A percentile compares a stretch with the other conserved stretches of the same genome.
Conservation (phyloP, 2,888 invertebrate species). For the Brachylomia viminalis region DNA sequence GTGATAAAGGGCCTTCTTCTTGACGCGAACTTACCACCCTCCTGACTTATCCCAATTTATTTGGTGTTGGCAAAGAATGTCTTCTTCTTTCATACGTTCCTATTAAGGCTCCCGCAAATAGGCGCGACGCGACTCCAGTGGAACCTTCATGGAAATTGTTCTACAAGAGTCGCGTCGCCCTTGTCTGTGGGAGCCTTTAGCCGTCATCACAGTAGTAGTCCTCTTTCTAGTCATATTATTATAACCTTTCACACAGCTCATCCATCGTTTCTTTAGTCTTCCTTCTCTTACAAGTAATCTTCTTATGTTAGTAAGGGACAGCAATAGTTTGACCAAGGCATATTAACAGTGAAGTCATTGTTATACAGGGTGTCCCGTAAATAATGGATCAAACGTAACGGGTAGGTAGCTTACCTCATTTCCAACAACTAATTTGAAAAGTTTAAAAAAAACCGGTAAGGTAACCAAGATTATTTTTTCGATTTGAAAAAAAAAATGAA, state of each 20-base stretch:
- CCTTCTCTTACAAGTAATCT: neutral
- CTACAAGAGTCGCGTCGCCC: too few relatives aligned
- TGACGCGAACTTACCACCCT: neutral
- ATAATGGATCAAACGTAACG: too few relatives aligned
- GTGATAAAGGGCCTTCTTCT: neutral
- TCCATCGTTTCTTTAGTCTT: neutral
- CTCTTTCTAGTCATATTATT: neutral
- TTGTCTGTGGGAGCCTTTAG: too few relatives aligned
- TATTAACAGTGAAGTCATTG: conserved; percentile 5
- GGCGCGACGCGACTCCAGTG: too few relatives aligned
- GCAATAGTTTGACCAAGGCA: conserved; percentile 4
- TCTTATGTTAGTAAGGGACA: neutral
- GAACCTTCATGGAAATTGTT: too few relatives aligned
- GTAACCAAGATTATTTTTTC: too few relatives aligned
- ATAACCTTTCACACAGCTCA: neutral
- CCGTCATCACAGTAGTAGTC: neutral
- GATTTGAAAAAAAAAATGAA: too few relatives aligned
- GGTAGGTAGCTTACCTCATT: too few relatives aligned
- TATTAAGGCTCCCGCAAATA: neutral
- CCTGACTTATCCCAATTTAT: neutral
- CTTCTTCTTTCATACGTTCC: neutral
- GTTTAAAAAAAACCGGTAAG: too few relatives aligned
- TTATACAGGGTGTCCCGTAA: too few relatives aligned
- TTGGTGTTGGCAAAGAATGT: neutral
- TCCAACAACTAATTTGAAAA: too few relatives aligned